Percentiles rank a stretch among this genome's conserved stretches.
Conservation (phyloP, 2,888 invertebrate genomes). For the Acanthopleura granulata region DNA sequence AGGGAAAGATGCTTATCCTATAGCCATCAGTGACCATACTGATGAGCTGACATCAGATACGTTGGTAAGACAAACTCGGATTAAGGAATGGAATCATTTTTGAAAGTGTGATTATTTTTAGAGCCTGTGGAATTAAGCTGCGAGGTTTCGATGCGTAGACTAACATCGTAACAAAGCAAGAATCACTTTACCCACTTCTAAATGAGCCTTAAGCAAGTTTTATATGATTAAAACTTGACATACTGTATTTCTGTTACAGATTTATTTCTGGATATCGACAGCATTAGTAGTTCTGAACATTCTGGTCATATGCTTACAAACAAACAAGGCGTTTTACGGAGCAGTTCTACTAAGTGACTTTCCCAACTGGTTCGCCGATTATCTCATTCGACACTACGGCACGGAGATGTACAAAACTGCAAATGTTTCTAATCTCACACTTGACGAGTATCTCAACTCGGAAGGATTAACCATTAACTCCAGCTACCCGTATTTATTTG, state of each 20-base stretch:
- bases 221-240: no score
- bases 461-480: background rate
- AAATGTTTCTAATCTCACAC: background rate
- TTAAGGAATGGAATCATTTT: no score
- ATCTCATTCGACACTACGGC: background rate
- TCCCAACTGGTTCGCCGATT: background rate
- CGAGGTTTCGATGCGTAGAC: no score
- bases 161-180: no score
- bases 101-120: no score
- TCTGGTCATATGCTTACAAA: background rate
- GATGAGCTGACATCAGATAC: no score
- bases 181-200: no score
- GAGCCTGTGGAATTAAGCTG: no score
- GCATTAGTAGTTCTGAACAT: background rate
- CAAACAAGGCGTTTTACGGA: background rate
- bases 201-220: no score
- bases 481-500: constrained; percentile 6
- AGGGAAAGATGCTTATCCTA: no score
- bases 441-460: background rate
- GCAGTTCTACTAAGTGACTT: background rate
- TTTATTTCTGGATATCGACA: constrained; percentile 5
- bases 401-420: background rate
- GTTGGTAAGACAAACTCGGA: no score
- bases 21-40: no score
- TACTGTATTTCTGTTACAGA: background rate